These are phyloP conservation scores for Cyphomyrus discorhynchus DNA, from an alignment of 2,113 vertebrate genomes.

Conservation along the genomic window DNA sequence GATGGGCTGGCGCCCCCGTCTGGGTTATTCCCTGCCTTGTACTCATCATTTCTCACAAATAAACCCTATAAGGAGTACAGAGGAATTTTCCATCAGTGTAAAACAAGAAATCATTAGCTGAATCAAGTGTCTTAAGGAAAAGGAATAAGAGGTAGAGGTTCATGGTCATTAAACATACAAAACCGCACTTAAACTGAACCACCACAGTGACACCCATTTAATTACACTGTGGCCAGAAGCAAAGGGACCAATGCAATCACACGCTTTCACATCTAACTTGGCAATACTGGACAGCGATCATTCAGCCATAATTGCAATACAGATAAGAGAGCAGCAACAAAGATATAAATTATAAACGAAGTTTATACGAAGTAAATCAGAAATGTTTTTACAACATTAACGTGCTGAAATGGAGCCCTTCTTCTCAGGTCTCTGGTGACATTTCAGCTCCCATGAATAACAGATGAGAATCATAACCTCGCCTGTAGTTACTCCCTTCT, in stretches of 20 bases:
- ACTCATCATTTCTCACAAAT: not conserved
- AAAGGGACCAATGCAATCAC: not conserved
- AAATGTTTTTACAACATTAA: conserved; percentile 28
- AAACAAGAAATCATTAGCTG: not conserved
- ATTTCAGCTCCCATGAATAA: conserved; percentile 36
- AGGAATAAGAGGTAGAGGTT: not conserved
- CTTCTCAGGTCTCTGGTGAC: conserved; percentile 17
- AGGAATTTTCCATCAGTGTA: not conserved
- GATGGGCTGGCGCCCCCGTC: not conserved
- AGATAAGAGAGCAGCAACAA: not conserved
- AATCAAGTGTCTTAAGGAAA: not conserved
- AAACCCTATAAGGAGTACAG: not conserved
- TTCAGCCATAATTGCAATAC: conserved; percentile 21
- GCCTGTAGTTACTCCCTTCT: conserved; percentile 48
- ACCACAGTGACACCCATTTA: not conserved
- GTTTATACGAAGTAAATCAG: not conserved
- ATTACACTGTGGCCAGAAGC: not conserved
- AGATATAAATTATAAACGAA: not conserved
- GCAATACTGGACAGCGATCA: not conserved
- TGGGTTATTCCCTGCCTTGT: not conserved
- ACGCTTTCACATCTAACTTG: not conserved
- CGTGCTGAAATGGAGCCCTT: conserved; percentile 22
- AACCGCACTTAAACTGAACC: not conserved
- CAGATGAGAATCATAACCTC: conserved; percentile 40
- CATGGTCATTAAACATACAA: not conserved